Percentiles rank a stretch among this genome's conserved stretches.
phyloP scores from a whole-genome alignment of 2,113 vertebrate genomes.

The Lonchura striata region DNA sequence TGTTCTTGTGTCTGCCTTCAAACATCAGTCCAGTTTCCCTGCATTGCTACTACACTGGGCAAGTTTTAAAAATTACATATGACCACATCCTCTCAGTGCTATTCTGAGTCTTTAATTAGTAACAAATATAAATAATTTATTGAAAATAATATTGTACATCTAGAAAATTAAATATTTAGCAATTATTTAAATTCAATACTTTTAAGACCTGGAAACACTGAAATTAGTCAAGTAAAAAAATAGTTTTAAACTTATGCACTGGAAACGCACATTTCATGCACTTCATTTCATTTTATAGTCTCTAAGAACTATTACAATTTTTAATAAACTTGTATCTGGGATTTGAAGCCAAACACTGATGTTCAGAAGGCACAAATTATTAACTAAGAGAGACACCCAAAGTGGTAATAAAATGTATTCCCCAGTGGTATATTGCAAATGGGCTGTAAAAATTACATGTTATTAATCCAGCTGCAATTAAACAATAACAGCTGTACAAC shows the following conservation, averaged over 20 bases:
- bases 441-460: constrained; percentile 68
- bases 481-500: constrained; percentile 65
- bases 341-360: constrained; percentile 74
- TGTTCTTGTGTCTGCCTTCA: neutral
- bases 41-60: neutral
- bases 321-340: constrained; percentile 79
- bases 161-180: constrained; percentile 68
- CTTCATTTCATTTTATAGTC: constrained; percentile 79
- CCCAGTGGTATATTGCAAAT: constrained; percentile 64
- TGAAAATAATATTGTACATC: neutral
- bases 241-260: constrained; percentile 67
- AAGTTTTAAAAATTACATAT: neutral
- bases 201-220: constrained; percentile 54
- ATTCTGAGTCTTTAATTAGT: constrained; percentile 31
- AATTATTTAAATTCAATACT: constrained; percentile 68
- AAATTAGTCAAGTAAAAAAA: constrained; percentile 73
- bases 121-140: constrained; percentile 30
- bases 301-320: constrained; percentile 75
- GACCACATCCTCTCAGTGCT: neutral
- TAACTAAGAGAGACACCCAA: constrained; percentile 74
- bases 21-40: neutral
- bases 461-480: constrained; percentile 78
- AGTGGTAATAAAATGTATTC: constrained; percentile 71
- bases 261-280: constrained; percentile 72
- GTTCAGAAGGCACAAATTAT: constrained; percentile 75